phyloP scores from a whole-genome alignment of 1,140 invertebrate species.

The Drosophila neocordata region DNA sequence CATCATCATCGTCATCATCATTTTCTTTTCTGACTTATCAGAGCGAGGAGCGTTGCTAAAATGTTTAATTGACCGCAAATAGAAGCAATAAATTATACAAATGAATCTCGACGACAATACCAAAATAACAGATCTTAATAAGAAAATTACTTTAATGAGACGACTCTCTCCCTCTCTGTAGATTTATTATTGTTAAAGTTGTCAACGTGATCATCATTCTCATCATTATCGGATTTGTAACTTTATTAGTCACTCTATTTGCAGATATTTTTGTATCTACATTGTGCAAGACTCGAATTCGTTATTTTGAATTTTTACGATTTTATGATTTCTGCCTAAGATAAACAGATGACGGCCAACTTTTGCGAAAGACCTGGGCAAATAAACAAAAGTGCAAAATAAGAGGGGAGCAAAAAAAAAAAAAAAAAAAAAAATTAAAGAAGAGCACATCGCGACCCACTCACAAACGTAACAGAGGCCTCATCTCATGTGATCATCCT shows the following conservation, averaged over 20 bases:
- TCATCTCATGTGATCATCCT: conserved; percentile 4
- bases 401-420: background rate
- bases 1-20: background rate
- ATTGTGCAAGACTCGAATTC: conserved; percentile 18
- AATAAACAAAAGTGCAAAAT: conserved; percentile 43
- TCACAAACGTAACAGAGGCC: conserved; percentile 18
- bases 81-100: conserved; percentile 61
- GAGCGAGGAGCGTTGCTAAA: conserved; percentile 57
- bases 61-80: conserved; percentile 69
- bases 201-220: conserved; percentile 24
- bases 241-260: conserved; percentile 9
- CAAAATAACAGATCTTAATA: conserved; percentile 10
- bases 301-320: conserved; percentile 33
- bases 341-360: conserved; percentile 30
- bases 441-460: conserved; percentile 28
- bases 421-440: background rate
- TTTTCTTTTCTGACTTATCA: conserved; percentile 33
- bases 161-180: conserved; percentile 14
- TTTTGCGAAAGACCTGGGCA: conserved; percentile 42
- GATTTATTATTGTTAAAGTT: conserved; percentile 4
- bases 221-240: conserved; percentile 10
- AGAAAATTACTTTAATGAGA: conserved; percentile 13
- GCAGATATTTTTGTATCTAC: background rate
- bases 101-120: conserved; percentile 1
- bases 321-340: conserved; percentile 49